Percentiles rank a stretch among this genome's conserved stretches.
Evolutionary conservation across 2,113 vertebrate species (phyloP).

Genomic region (Channa argus): DNA sequence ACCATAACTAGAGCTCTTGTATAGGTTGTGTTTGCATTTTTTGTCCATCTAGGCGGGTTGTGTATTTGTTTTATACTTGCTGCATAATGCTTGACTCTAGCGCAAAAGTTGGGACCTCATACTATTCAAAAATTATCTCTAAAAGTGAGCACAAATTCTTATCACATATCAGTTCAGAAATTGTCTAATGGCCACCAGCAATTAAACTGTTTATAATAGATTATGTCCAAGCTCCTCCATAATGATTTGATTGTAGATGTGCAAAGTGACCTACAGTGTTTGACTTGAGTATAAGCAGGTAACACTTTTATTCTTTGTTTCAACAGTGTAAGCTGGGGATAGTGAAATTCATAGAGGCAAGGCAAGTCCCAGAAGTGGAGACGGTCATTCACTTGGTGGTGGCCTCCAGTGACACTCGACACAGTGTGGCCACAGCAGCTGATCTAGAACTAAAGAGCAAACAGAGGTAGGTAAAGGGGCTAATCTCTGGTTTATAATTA

Average conservation of each 20-base stretch:
- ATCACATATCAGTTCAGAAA: too few species aligned
- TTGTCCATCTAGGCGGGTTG: neutral
- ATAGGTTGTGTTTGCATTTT: neutral
- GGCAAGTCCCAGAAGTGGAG: slow-evolving; percentile 96
- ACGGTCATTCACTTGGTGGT: slow-evolving; percentile 95
- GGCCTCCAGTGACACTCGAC: slow-evolving; percentile 96
- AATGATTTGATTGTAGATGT: neutral
- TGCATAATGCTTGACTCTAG: too few species aligned
- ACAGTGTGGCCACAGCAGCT: slow-evolving; percentile 96
- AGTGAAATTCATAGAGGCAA: slow-evolving; percentile 97
- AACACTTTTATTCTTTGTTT: slow-evolving; percentile 12
- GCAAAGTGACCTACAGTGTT: neutral
- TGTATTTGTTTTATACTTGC: too few species aligned
- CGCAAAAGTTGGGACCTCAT: too few species aligned
- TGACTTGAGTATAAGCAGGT: neutral
- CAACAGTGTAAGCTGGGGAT: slow-evolving; percentile 96
- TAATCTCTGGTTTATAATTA: neutral
- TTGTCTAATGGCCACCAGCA: too few species aligned
- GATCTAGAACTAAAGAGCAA: slow-evolving; percentile 98
- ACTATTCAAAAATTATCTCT: neutral
- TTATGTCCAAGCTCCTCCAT: neutral
- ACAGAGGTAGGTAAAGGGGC: slow-evolving; percentile 86
- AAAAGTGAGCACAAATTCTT: neutral
- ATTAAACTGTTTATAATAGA: too few species aligned
- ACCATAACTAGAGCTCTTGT: slow-evolving; percentile 15